Percentiles rank a stretch among this genome's conserved stretches.
phyloP scores from a whole-genome alignment of 2,797 vertebrate species.

The Gorsachius magnificus region DNA sequence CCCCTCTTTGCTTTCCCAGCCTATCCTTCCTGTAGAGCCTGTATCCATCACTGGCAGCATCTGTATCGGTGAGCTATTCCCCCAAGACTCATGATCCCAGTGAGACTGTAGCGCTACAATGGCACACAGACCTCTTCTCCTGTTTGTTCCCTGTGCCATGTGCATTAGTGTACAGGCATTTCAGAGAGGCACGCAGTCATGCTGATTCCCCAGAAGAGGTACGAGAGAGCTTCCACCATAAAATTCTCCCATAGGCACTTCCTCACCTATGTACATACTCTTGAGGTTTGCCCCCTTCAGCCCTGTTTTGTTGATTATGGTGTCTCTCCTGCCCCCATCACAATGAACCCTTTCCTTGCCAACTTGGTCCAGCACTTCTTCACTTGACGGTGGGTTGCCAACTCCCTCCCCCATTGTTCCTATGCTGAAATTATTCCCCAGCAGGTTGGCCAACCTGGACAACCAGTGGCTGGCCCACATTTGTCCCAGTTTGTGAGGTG shows the following conservation, averaged over 20 bases:
- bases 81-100: background rate
- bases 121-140: background rate
- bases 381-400: background rate
- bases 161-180: background rate
- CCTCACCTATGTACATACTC: background rate
- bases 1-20: background rate
- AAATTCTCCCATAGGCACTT: background rate
- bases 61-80: background rate
- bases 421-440: background rate
- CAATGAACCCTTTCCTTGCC: background rate
- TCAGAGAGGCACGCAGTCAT: background rate
- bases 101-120: background rate
- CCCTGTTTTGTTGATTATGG: background rate
- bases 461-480: background rate
- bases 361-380: background rate
- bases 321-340: background rate
- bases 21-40: background rate
- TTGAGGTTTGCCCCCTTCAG: background rate
- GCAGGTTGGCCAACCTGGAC: no score
- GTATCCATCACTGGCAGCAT: background rate
- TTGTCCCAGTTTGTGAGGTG: background rate
- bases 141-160: background rate
- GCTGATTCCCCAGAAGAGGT: background rate
- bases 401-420: background rate
- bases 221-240: background rate